These are phyloP conservation scores for Dasypus novemcinctus DNA, from an alignment of 2,113 vertebrate genomes.

Conservation along the genomic window DNA sequence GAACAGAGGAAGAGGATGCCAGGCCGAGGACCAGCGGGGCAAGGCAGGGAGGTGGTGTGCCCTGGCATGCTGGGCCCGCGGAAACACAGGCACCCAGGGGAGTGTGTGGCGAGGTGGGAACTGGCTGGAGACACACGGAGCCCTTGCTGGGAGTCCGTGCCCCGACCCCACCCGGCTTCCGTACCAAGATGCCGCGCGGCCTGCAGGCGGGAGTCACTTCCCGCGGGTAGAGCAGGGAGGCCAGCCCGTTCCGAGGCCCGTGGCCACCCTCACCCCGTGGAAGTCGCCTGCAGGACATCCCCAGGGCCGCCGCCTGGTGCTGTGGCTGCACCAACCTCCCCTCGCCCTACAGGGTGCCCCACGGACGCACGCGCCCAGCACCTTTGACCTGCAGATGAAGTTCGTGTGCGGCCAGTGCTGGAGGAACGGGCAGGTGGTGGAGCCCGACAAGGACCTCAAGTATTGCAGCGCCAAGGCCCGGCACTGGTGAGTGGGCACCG, in stretches of 20 bases:
- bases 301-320: neutral
- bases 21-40: neutral
- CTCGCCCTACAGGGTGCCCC: constrained; percentile 67
- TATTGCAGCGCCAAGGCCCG: constrained; percentile 94
- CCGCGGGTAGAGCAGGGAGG: neutral
- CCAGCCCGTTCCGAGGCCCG: neutral
- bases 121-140: neutral
- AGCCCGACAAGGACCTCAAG: constrained; percentile 92
- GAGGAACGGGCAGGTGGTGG: constrained; percentile 89
- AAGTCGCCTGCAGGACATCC: neutral
- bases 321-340: neutral
- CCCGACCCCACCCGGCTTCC: neutral
- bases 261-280: neutral
- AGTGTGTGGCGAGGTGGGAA: no score
- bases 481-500: constrained; percentile 86
- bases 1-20: neutral
- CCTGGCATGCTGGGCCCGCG: no score
- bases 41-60: neutral
- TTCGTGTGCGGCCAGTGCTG: constrained; percentile 94
- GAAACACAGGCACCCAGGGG: neutral
- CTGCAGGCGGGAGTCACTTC: neutral
- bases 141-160: rapidly evolving
- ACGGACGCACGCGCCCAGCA: constrained; percentile 79
- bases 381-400: constrained; percentile 92
- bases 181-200: neutral